Conservation (phyloP, 2,888 invertebrate genomes). For the Anorthoa munda region DNA sequence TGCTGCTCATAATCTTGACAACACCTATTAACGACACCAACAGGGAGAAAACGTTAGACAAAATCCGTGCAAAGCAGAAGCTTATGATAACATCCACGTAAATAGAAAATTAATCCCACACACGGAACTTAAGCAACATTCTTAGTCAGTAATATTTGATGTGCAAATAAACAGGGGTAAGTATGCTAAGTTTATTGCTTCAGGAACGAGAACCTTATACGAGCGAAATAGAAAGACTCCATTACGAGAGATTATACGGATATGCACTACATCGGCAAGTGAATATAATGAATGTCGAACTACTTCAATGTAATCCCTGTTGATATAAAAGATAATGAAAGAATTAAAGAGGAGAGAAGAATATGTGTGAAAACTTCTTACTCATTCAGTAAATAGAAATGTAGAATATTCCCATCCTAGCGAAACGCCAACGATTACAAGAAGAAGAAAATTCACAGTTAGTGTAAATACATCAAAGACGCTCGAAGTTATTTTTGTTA, state of each 20-base stretch:
- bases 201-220: slow-evolving; percentile 25
- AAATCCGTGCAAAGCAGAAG: slow-evolving; percentile 10
- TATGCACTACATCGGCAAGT: slow-evolving; percentile 48
- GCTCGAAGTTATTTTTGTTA: background rate
- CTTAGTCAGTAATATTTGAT: slow-evolving; percentile 52
- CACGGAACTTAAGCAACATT: slow-evolving; percentile 51
- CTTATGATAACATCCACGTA: slow-evolving; percentile 24
- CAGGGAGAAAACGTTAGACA: background rate
- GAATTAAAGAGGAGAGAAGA: background rate
- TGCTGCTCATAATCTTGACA: background rate
- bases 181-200: slow-evolving; percentile 54
- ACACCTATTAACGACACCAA: background rate
- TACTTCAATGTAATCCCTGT: slow-evolving; percentile 22
- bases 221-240: slow-evolving; percentile 28
- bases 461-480: background rate
- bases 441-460: background rate
- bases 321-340: slow-evolving; percentile 29
- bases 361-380: background rate
- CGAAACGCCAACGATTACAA: background rate
- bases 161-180: slow-evolving; percentile 47
- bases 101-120: slow-evolving; percentile 49
- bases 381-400: background rate
- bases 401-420: background rate
- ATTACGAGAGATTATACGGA: slow-evolving; percentile 52
- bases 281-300: slow-evolving; percentile 52